Evolutionary conservation across 2,888 invertebrate species (phyloP).

Genomic region (Diarsia mendica): DNA sequence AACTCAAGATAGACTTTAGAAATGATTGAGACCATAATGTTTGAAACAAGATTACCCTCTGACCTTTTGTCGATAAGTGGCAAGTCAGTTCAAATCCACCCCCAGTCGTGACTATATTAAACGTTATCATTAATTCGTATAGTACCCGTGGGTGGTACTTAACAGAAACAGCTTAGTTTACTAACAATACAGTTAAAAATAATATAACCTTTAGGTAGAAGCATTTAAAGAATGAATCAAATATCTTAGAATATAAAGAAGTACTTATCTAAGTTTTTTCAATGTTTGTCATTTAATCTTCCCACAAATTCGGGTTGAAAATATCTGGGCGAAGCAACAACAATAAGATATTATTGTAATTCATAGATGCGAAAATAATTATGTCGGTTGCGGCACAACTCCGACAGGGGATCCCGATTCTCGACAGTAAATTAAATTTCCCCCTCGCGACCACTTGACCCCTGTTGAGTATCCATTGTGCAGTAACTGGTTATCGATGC

Average conservation of each 20-base stretch:
- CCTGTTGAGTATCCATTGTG: constrained; percentile 78
- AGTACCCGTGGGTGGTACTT: constrained; percentile 8
- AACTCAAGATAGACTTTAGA: not conserved
- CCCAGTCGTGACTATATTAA: not conserved
- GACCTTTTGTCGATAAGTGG: constrained; percentile 12
- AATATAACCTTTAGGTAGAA: constrained; percentile 2
- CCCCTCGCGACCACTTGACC: constrained; percentile 81
- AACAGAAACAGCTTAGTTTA: constrained; percentile 6
- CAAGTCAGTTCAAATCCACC: constrained; percentile 26
- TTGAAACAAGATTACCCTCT: not conserved
- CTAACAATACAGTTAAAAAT: constrained; percentile 25
- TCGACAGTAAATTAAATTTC: constrained; percentile 81
- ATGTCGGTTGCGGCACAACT: constrained; percentile 75
- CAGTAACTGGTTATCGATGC: constrained; percentile 80
- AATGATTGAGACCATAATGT: constrained; percentile 1
- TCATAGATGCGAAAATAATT: constrained; percentile 81
- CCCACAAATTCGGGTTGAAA: constrained; percentile 12
- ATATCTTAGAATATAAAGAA: not conserved
- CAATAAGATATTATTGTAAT: constrained; percentile 71
- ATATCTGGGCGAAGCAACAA: constrained; percentile 39
- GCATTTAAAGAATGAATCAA: not conserved
- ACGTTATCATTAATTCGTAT: constrained; percentile 11
- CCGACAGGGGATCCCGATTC: constrained; percentile 70
- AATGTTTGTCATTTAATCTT: not conserved
- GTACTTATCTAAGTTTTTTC: not conserved